These are phyloP conservation scores for Lasioglossum vierecki DNA, from an alignment of 2,888 invertebrate genomes.

Conservation along the genomic window DNA sequence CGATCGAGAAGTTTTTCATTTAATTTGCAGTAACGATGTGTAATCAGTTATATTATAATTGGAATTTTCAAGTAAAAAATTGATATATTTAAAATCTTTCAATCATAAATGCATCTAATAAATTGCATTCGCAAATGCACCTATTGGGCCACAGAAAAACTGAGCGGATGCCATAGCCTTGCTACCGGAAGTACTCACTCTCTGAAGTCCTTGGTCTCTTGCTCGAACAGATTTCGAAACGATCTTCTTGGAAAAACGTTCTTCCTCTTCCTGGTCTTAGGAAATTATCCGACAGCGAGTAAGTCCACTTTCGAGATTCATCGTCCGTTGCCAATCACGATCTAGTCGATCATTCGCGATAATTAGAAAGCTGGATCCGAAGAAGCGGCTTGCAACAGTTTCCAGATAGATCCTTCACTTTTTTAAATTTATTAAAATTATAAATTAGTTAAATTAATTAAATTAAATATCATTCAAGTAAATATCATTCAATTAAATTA, in stretches of 20 bases:
- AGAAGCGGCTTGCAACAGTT: neutral
- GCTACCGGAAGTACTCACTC: conserved; percentile 36
- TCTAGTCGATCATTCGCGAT: neutral
- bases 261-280: neutral
- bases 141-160: neutral
- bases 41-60: too few relatives aligned
- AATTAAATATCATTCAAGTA: too few relatives aligned
- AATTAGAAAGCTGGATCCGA: neutral
- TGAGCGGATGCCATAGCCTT: neutral
- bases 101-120: neutral
- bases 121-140: neutral
- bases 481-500: too few relatives aligned
- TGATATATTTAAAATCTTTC: too few relatives aligned
- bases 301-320: conserved; percentile 42
- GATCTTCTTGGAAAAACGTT: neutral
- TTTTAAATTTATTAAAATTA: neutral
- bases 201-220: neutral
- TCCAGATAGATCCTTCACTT: neutral
- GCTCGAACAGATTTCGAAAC: neutral
- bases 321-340: conserved; percentile 26
- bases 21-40: too few relatives aligned
- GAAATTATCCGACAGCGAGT: neutral
- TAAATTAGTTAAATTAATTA: too few relatives aligned
- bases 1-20: too few relatives aligned
- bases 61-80: too few relatives aligned